phyloP scores from a whole-genome alignment of 2,797 vertebrate genomes.

The Oryzias dopingdopingensis region DNA sequence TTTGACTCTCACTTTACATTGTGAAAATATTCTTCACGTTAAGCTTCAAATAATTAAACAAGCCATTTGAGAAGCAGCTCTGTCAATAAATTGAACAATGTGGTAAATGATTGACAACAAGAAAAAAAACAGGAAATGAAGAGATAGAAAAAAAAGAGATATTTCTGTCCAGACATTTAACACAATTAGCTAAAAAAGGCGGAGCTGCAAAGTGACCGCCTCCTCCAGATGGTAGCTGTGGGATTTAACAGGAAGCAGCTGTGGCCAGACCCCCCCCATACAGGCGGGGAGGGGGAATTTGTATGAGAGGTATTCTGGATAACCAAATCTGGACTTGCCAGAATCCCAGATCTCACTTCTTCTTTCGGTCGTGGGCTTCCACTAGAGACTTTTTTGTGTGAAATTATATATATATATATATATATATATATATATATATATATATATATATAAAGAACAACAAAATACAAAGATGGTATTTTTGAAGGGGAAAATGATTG shows the following conservation, averaged over 20 bases:
- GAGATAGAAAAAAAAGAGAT: conserved; percentile 31
- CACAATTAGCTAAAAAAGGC: background rate
- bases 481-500: too few species aligned
- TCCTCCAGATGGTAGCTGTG: conserved; percentile 84
- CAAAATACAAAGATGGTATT: too few species aligned
- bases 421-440: too few species aligned
- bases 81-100: conserved; percentile 39
- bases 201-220: conserved; percentile 67
- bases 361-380: conserved; percentile 53
- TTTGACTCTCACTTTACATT: too few species aligned
- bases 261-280: conserved; percentile 80
- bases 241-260: conserved; percentile 90
- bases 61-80: conserved; percentile 48
- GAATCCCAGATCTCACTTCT: conserved; percentile 94
- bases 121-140: conserved; percentile 21
- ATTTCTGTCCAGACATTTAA: too few species aligned
- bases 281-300: conserved; percentile 85
- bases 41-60: conserved; percentile 47
- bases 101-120: conserved; percentile 61
- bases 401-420: too few species aligned
- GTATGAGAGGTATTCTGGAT: conserved; percentile 93
- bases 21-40: conserved; percentile 1
- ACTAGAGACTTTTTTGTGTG: conserved; percentile 13
- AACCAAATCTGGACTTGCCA: conserved; percentile 82
- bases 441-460: too few species aligned